phyloP scores from a whole-genome alignment of 1,140 invertebrate species.

The Araneus ventricosus region DNA sequence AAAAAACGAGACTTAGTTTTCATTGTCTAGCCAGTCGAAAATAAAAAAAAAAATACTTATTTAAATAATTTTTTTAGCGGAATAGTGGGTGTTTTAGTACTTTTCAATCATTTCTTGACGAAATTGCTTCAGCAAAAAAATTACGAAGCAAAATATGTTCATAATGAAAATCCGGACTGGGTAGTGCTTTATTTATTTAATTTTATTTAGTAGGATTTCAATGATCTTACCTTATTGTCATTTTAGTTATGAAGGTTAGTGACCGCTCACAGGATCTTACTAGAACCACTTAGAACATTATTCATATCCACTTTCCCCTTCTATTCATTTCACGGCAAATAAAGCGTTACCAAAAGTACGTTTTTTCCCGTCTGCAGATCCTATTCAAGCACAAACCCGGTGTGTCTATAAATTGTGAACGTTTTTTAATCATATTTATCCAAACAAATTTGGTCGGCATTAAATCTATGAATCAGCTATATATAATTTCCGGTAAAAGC shows the following conservation, averaged over 20 bases:
- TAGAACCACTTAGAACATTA: background rate
- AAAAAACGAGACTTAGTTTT: background rate
- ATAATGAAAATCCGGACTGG: background rate
- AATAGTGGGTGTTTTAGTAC: background rate
- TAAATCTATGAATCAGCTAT: background rate
- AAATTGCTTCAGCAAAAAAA: background rate
- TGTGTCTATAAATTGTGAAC: background rate
- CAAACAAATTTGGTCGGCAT: background rate
- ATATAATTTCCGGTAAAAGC: background rate
- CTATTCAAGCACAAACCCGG: background rate
- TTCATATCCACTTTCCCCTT: background rate
- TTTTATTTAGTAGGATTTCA: background rate
- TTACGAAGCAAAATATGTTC: background rate
- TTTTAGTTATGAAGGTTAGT: background rate
- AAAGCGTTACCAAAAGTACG: background rate
- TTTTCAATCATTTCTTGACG: background rate
- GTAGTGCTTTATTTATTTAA: background rate
- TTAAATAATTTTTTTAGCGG: background rate
- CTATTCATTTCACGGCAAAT: background rate
- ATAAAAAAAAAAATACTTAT: background rate
- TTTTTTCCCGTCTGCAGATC: background rate
- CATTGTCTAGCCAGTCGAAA: background rate
- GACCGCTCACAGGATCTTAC: background rate
- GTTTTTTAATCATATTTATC: conserved; percentile 2
- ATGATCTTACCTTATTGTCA: background rate